Conservation (phyloP, 2,113 vertebrate genomes). For the Megaleporinus macrocephalus region DNA sequence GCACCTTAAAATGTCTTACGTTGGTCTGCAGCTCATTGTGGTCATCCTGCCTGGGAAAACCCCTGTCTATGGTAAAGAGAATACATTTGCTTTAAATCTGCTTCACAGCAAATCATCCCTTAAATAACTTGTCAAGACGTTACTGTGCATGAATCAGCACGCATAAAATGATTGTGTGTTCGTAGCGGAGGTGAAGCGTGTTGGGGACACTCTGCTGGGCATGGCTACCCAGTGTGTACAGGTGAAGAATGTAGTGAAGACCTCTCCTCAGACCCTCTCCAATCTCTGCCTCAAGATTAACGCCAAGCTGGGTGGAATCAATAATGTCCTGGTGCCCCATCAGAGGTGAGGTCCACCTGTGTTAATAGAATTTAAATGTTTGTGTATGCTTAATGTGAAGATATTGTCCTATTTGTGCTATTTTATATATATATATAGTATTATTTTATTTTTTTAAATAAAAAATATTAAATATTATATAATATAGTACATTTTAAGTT, state of each 20-base stretch:
- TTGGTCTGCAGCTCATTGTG: conserved; percentile 97
- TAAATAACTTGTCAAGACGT: too few relatives aligned
- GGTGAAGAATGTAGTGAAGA: conserved; percentile 99
- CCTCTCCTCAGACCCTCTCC: conserved; percentile 96
- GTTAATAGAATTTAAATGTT: background rate
- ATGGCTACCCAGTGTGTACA: conserved; percentile 99
- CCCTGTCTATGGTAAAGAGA: conserved; percentile 88
- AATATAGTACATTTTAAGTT: too few relatives aligned
- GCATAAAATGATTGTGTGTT: background rate
- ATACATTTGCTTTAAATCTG: background rate
- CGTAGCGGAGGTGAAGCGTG: conserved; percentile 95
- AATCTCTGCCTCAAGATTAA: conserved; percentile 99
- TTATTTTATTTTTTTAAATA: too few relatives aligned
- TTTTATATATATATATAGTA: too few relatives aligned
- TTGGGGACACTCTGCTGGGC: conserved; percentile 95
- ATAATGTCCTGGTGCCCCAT: conserved; percentile 98
- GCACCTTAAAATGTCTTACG: conserved; percentile 97
- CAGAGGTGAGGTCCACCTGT: conserved; percentile 83
- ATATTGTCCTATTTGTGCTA: background rate
- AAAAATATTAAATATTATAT: too few relatives aligned
- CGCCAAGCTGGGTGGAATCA: conserved; percentile 97
- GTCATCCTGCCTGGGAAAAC: conserved; percentile 98
- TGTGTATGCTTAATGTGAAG: background rate
- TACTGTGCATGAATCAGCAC: too few relatives aligned
- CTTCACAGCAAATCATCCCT: too few relatives aligned